Conservation (phyloP, 2,113 vertebrate genomes). For the Pterophyllum scalare region DNA sequence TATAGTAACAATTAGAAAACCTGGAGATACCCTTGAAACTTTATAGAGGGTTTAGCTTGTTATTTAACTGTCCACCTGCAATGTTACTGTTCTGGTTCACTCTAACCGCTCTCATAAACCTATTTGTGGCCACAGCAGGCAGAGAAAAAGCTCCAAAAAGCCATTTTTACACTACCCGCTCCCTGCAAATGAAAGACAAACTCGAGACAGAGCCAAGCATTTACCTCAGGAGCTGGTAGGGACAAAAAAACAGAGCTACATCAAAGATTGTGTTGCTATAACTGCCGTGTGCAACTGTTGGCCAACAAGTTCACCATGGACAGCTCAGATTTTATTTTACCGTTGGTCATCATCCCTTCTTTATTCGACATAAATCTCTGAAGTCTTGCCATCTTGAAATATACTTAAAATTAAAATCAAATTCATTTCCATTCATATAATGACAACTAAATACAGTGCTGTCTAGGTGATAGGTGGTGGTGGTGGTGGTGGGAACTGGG, state of each 20-base stretch:
- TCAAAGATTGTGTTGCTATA: neutral
- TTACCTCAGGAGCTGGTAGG: neutral
- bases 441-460: neutral
- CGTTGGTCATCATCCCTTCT: neutral
- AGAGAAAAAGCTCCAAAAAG: neutral
- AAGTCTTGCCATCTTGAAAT: neutral
- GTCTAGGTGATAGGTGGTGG: neutral
- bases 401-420: neutral
- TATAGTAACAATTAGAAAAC: neutral
- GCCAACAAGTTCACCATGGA: neutral
- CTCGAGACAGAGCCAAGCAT: neutral
- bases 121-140: neutral
- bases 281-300: neutral
- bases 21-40: neutral
- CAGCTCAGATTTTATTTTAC: too few species aligned
- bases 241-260: neutral
- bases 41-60: neutral
- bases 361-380: neutral
- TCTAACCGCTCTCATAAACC: neutral
- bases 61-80: neutral
- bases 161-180: neutral
- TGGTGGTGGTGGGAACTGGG: constrained; percentile 13
- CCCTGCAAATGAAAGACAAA: neutral
- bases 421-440: neutral
- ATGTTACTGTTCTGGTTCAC: neutral